Evolutionary conservation across 2,888 invertebrate genomes (phyloP).

Genomic region (Melolontha melolontha): DNA sequence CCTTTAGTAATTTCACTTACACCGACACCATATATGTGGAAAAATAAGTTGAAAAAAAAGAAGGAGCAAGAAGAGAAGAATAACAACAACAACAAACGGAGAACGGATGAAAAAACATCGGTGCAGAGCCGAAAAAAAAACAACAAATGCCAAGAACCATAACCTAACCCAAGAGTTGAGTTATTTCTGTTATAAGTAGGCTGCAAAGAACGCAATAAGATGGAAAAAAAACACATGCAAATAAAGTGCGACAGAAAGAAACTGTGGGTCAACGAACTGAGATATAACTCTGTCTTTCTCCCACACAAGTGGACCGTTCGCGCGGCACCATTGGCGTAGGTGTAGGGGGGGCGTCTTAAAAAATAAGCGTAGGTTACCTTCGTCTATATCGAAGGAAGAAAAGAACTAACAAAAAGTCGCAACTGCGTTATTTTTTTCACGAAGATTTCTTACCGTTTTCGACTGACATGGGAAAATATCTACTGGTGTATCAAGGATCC

Average conservation of each 20-base stretch:
- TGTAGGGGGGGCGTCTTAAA: conserved; percentile 14
- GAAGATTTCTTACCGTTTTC: too few species aligned
- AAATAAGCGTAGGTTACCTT: too few species aligned
- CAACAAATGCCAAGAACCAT: conserved; percentile 55
- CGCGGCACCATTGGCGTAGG: conserved; percentile 51
- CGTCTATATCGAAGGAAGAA: too few species aligned
- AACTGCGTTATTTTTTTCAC: too few species aligned
- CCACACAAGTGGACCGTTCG: conserved; percentile 58
- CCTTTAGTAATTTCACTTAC: too few species aligned
- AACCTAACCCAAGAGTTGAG: conserved; percentile 65
- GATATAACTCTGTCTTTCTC: conserved; percentile 63
- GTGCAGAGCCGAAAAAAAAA: conserved; percentile 34
- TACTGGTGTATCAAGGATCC: too few species aligned
- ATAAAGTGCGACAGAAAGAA: conserved; percentile 67
- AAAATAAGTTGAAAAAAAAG: neutral
- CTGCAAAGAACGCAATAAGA: conserved; percentile 65
- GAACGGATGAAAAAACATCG: conserved; percentile 20
- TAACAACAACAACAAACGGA: conserved; percentile 1
- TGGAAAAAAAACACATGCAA: conserved; percentile 66
- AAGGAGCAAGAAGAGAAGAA: conserved; percentile 3
- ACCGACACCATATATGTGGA: neutral
- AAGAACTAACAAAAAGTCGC: too few species aligned
- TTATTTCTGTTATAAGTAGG: conserved; percentile 66
- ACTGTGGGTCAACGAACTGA: conserved; percentile 65
- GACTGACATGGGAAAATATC: too few species aligned